Percentiles rank a stretch among this genome's conserved stretches.
These are phyloP conservation scores for Chironomus striatipennis DNA, from an alignment of 1,140 invertebrate species.

Conservation along the genomic window DNA sequence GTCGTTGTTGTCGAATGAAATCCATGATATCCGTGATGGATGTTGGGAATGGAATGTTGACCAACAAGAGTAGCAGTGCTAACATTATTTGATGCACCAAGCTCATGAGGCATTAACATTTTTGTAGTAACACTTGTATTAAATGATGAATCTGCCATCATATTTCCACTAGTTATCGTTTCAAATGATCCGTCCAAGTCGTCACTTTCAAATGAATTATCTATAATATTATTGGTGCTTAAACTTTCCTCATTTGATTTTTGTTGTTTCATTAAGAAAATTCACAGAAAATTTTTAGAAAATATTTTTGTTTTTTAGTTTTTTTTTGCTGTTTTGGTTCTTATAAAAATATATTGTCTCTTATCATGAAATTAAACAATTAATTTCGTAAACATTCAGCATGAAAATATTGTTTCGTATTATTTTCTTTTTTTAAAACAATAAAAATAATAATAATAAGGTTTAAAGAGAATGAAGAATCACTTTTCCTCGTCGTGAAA, in stretches of 20 bases:
- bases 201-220: neutral
- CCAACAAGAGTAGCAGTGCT: neutral
- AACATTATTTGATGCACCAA: neutral
- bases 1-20: neutral
- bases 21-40: neutral
- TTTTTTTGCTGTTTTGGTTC: neutral
- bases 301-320: neutral
- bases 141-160: conserved; percentile 16
- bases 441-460: neutral
- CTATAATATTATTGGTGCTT: neutral
- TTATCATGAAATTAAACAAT: no score
- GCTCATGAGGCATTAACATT: conserved; percentile 18
- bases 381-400: no score
- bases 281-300: neutral
- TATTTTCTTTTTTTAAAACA: no score
- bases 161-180: neutral
- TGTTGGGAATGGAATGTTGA: conserved; percentile 10
- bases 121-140: conserved; percentile 1
- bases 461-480: neutral
- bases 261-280: no score
- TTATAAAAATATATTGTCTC: neutral
- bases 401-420: no score
- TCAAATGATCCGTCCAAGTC: neutral
- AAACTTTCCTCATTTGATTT: neutral
- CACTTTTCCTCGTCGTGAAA: neutral